Conservation (phyloP, 2,113 vertebrate genomes). For the Ptilorrhoa leucosticta region DNA sequence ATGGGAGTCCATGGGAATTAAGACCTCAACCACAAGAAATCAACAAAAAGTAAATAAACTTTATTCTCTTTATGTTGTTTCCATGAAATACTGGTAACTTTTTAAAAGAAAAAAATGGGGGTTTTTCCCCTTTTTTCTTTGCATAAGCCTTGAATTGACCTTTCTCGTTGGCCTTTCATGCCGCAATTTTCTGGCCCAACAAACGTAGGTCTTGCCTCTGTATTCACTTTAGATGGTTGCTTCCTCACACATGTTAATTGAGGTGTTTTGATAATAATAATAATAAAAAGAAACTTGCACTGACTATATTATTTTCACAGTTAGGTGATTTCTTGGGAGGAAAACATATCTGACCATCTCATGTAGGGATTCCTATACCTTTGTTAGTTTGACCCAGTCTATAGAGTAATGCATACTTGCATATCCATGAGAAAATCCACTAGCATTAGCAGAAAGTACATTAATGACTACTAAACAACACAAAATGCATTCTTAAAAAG, state of each 20-base stretch:
- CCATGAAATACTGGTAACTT: not conserved
- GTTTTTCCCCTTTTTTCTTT: not conserved
- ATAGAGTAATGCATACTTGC: not conserved
- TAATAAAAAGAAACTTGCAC: not conserved
- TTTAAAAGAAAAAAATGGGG: fast-evolving
- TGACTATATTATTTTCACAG: not conserved
- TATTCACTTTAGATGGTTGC: not conserved
- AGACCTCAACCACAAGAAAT: not conserved
- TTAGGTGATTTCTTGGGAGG: not conserved
- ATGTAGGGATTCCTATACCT: not conserved
- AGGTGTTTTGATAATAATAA: not conserved
- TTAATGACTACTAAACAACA: not conserved
- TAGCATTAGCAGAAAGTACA: not conserved
- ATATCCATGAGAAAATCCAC: not conserved
- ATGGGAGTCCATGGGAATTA: not conserved
- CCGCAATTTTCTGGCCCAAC: not conserved
- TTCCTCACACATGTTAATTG: not conserved
- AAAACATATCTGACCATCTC: not conserved
- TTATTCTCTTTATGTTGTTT: not conserved
- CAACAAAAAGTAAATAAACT: not conserved
- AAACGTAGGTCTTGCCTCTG: not conserved
- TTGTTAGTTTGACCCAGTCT: not conserved
- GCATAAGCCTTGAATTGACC: not conserved
- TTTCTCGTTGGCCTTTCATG: not conserved
- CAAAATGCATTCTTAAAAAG: not conserved